phyloP scores from a whole-genome alignment of 2,888 invertebrate species.

The Chromoteleia sp. region DNA sequence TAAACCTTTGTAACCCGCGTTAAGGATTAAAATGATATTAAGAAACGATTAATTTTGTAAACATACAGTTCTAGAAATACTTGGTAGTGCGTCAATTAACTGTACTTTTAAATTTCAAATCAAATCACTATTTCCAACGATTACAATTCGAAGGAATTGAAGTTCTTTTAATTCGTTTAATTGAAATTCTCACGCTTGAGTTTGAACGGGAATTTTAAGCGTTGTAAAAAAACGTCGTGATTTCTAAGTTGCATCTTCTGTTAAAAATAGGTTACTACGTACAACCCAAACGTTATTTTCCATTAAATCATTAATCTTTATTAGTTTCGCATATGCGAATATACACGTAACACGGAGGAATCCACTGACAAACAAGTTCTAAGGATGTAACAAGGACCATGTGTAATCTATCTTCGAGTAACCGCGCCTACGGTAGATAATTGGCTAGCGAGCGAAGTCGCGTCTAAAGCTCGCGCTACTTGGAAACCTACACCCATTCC shows the following conservation, averaged over 20 bases:
- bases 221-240: neutral
- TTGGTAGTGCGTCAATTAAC: too few species aligned
- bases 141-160: too few species aligned
- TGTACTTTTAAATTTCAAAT: too few species aligned
- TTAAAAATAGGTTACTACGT: conserved; percentile 36
- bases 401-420: conserved; percentile 73
- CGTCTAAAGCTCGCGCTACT: conserved; percentile 49
- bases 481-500: conserved; percentile 30
- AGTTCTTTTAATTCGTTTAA: too few species aligned
- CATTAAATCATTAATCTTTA: conserved; percentile 39
- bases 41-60: too few species aligned
- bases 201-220: neutral
- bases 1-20: too few species aligned
- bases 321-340: conserved; percentile 9
- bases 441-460: conserved; percentile 71
- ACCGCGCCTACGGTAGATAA: conserved; percentile 73
- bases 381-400: conserved; percentile 71
- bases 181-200: too few species aligned
- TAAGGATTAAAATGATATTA: too few species aligned
- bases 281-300: conserved; percentile 14
- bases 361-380: conserved; percentile 37
- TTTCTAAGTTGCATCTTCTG: conserved; percentile 1
- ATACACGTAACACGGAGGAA: conserved; percentile 30
- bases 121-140: too few species aligned
- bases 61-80: too few species aligned